Base-by-base conservation (phyloP, 92 coral and sea anemone genomes). In the Galaxea fascicularis region DNA sequence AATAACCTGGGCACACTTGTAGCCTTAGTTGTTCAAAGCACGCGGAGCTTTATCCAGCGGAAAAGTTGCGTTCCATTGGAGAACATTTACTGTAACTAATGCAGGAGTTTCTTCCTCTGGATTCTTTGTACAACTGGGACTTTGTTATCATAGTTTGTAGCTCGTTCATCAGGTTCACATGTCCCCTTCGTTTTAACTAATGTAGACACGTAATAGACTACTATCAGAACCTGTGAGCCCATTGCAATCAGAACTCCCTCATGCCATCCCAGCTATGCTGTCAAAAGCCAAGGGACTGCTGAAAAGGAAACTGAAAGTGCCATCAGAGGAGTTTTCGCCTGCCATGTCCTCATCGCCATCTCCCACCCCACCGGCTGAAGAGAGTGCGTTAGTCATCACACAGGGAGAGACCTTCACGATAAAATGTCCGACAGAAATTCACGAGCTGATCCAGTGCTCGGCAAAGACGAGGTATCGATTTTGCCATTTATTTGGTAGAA, bases 211-310 rank as follows among this genome's bases (percentile, higher is more conserved):
- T 21, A 82, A 20, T 16, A 70, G 78, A 71, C 44, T 69, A 25
- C 16, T 56, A 14, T 82, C 86, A 41, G 86, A 71, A 64, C 79
- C 82, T 54, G 49, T 18, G 26, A 71, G 86, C 39, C 77, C 78
- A 11, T 28, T 71, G 39, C 92, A 85, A 11, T 46, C 85, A 47
- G 95, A 88, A 66, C 80, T 91, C 12, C 78, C 89, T 20, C 95
- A 91, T 12, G 93, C 93, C 27, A 85, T 92, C 18, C 95, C 95
- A 10, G 85, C 93, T 14, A 92, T 92, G 85, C 65, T 92, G 22
- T 86, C 91, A 24, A 92, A 92, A 84, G 95, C 95, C n/a, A 89
- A 92, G 72, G 95, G 76, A 28, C 47, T 94, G 69, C 81, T 94
- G 24, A 88, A 88, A 60, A 82, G 75, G 88, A 91, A 76, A 64